Evolutionary conservation across 2,113 vertebrate genomes (phyloP).

Genomic region (Phoxinus phoxinus): DNA sequence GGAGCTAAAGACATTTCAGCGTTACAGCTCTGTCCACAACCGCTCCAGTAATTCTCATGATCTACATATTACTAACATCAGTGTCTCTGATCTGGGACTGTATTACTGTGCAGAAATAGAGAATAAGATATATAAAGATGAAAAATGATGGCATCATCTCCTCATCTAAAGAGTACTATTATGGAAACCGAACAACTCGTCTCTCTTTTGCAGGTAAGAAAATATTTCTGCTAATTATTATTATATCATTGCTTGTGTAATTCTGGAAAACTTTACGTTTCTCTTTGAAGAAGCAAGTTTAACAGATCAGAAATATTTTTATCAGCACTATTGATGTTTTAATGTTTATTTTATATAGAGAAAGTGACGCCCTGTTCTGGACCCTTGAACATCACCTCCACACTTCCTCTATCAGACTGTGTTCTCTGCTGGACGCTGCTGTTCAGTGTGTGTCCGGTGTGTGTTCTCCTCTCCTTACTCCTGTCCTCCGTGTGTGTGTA

Average conservation of each 20-base stretch:
- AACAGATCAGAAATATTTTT: neutral
- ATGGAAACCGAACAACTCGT: constrained; percentile 18
- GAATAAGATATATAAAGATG: neutral
- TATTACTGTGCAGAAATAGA: constrained; percentile 51
- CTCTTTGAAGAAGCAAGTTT: neutral
- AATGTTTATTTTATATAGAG: neutral
- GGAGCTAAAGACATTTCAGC: neutral
- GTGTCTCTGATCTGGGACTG: constrained; percentile 52
- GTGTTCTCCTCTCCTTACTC: neutral
- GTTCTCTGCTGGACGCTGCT: constrained; percentile 34
- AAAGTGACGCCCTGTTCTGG: no score
- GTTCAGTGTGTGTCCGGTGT: constrained; percentile 29
- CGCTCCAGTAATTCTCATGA: neutral
- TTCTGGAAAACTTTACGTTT: neutral
- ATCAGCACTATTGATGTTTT: neutral
- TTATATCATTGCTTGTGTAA: neutral
- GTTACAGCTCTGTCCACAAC: constrained; percentile 10
- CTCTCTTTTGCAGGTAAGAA: constrained; percentile 34
- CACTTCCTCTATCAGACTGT: neutral
- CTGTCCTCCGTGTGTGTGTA: neutral
- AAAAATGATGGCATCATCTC: neutral
- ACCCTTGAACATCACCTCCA: no score
- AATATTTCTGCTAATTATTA: neutral
- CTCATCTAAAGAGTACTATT: neutral
- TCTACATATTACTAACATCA: constrained; percentile 55